Percentiles rank a stretch among this genome's conserved stretches.
Evolutionary conservation across 2,888 invertebrate species (phyloP).

Genomic region (Thumatha senex): DNA sequence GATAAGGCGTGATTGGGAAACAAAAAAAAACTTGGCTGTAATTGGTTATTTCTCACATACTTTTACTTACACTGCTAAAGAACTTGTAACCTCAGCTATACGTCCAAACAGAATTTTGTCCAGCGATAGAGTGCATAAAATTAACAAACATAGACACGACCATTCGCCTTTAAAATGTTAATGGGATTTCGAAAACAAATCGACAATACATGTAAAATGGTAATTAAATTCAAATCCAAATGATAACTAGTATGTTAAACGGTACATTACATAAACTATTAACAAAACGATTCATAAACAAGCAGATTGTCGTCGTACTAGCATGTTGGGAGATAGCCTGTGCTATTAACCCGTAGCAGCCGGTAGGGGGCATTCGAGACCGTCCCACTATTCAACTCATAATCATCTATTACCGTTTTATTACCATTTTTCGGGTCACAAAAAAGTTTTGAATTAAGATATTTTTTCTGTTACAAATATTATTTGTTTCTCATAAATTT

Average conservation of each 20-base stretch:
- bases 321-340: conserved; percentile 15
- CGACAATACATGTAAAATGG: conserved; percentile 10
- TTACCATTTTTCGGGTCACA: conserved; percentile 47
- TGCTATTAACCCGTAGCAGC: conserved; percentile 31
- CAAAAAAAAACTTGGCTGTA: too few species aligned
- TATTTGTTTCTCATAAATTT: too few species aligned
- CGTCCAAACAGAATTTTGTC: too few species aligned
- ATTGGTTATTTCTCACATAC: too few species aligned
- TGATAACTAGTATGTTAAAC: conserved; percentile 23
- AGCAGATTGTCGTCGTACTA: conserved; percentile 33
- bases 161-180: not conserved
- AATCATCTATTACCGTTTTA: conserved; percentile 59
- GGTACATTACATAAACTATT: conserved; percentile 27
- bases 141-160: too few species aligned
- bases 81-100: too few species aligned
- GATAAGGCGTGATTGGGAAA: too few species aligned
- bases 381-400: conserved; percentile 43
- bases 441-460: conserved; percentile 30
- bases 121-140: too few species aligned
- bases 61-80: too few species aligned
- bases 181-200: not conserved
- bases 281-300: conserved; percentile 39
- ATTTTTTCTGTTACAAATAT: conserved; percentile 18
- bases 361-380: conserved; percentile 34
- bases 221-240: conserved; percentile 29